These are phyloP conservation scores for Psittacula echo DNA, from an alignment of 2,797 vertebrate genomes.

Conservation along the genomic window DNA sequence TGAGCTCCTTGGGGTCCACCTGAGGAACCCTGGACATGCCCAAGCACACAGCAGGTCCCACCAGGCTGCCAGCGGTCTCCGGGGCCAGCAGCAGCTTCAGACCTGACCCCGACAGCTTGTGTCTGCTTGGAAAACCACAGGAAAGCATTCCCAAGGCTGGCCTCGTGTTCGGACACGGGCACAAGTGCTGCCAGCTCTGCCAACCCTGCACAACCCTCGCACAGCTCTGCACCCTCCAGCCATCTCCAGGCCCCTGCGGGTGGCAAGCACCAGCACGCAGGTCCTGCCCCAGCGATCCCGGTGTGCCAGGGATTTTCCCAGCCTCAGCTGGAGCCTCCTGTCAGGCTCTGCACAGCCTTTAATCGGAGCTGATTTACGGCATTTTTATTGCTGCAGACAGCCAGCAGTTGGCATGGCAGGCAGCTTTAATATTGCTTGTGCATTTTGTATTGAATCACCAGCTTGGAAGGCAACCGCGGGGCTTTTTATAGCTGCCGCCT, in stretches of 20 bases:
- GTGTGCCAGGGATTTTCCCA: neutral
- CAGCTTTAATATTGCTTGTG: constrained; percentile 37
- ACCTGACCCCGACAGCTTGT: neutral
- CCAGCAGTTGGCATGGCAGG: constrained; percentile 43
- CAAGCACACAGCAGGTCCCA: neutral
- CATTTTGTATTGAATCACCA: constrained; percentile 45
- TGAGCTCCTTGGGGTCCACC: neutral
- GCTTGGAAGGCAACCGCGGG: neutral
- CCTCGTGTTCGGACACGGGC: accelerated
- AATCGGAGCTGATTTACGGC: constrained; percentile 29
- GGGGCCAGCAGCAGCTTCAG: neutral
- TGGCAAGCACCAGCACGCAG: neutral
- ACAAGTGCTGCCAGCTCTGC: neutral
- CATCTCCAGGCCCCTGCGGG: neutral
- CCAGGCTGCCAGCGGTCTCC: neutral
- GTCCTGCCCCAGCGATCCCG: neutral
- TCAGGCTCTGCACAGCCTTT: neutral
- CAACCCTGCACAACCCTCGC: neutral
- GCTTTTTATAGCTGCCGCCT: constrained; percentile 35
- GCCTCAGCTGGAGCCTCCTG: neutral
- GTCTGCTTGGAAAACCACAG: neutral
- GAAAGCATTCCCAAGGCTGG: neutral
- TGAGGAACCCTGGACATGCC: neutral
- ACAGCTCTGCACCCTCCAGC: neutral
- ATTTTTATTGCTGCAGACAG: constrained; percentile 55